Evolutionary conservation across 2,888 invertebrate species (phyloP).

Genomic region (Lacanobia oleracea): DNA sequence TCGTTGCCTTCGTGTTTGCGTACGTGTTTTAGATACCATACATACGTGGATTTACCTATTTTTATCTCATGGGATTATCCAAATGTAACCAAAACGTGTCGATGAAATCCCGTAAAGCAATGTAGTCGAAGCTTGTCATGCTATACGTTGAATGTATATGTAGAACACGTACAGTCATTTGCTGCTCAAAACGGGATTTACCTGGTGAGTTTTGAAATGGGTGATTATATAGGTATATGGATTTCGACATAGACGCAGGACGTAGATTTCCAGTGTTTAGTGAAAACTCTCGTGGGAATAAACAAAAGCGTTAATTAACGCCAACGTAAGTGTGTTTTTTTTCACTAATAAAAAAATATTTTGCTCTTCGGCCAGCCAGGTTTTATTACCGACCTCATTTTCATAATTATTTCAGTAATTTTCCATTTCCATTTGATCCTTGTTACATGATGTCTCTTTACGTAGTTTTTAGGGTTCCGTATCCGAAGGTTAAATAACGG

Average conservation of each 20-base stretch:
- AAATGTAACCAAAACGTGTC: conserved; percentile 14
- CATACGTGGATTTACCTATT: conserved; percentile 1
- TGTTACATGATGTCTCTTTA: too few relatives aligned
- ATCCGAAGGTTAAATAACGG: too few relatives aligned
- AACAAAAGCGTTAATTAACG: not conserved
- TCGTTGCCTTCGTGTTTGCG: not conserved
- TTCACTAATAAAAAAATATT: not conserved
- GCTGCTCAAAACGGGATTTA: not conserved
- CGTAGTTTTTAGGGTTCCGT: not conserved
- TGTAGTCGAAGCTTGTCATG: not conserved
- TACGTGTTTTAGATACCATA: not conserved
- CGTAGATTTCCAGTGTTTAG: not conserved
- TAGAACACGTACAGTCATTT: too few relatives aligned
- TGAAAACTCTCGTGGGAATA: not conserved
- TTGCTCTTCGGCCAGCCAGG: not conserved
- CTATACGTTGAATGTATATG: not conserved
- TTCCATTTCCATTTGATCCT: not conserved
- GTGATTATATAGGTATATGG: not conserved
- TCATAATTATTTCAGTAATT: not conserved
- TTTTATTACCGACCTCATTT: not conserved
- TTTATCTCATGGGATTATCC: conserved; percentile 9
- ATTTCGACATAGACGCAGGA: not conserved
- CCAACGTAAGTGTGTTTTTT: not conserved
- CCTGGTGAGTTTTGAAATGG: not conserved
- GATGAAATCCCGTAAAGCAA: not conserved